Conservation (phyloP, 2,888 invertebrate genomes). For the Nemoura dubitans region DNA sequence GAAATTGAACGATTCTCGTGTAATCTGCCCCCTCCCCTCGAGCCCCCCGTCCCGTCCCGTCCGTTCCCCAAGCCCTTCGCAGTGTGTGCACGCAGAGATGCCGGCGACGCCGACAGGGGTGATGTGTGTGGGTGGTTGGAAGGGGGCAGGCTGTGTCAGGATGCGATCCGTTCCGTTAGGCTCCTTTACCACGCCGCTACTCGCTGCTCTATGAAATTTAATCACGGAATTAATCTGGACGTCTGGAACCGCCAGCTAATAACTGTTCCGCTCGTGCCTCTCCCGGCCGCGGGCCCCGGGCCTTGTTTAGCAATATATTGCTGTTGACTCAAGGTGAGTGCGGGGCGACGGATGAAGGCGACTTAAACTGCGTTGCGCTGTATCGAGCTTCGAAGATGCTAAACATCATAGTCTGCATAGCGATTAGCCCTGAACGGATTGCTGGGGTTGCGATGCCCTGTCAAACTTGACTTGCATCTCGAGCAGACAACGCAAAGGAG, state of each 20-base stretch:
- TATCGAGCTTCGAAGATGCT: neutral
- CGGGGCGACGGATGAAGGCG: constrained; percentile 18
- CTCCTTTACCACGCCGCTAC: constrained; percentile 42
- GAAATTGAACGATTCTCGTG: constrained; percentile 1
- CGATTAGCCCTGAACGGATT: too few relatives aligned
- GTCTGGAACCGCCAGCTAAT: constrained; percentile 52
- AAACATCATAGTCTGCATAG: neutral
- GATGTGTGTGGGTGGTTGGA: neutral
- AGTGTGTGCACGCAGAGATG: neutral
- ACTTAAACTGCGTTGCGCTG: constrained; percentile 1
- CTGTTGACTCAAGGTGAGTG: constrained; percentile 50
- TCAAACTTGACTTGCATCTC: too few relatives aligned
- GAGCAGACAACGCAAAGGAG: neutral
- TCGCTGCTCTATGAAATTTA: constrained; percentile 51
- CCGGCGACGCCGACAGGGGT: neutral
- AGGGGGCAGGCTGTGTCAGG: neutral
- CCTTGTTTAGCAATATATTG: constrained; percentile 51
- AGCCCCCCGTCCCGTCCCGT: neutral
- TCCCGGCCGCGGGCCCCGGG: constrained; percentile 33
- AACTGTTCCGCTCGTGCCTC: constrained; percentile 44
- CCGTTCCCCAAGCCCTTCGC: neutral
- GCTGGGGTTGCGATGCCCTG: too few relatives aligned
- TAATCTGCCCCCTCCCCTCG: neutral
- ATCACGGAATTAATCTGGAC: constrained; percentile 52
- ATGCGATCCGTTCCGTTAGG: constrained; percentile 9